phyloP scores from a whole-genome alignment of 2,797 vertebrate genomes.

The Decapterus maruadsi region DNA sequence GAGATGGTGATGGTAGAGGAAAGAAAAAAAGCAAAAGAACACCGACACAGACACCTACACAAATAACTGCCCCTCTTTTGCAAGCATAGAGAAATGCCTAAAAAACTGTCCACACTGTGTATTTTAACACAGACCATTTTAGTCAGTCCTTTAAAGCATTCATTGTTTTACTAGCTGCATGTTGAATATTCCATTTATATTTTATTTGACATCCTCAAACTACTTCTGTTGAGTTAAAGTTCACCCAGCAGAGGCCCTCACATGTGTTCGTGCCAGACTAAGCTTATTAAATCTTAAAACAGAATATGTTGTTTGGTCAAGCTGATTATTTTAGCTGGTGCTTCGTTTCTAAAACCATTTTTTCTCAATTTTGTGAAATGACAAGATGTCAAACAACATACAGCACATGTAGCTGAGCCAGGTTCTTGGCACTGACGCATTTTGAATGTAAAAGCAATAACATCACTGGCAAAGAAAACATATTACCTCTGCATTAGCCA shows the following conservation, averaged over 20 bases:
- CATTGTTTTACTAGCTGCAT: slow-evolving; percentile 68
- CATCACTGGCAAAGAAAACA: slow-evolving; percentile 44
- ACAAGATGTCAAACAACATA: slow-evolving; percentile 67
- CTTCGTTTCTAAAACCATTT: slow-evolving; percentile 26
- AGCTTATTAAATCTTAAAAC: slow-evolving; percentile 55
- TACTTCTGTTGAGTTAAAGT: slow-evolving; percentile 47
- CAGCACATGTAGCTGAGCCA: slow-evolving; percentile 48
- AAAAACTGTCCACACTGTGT: slow-evolving; percentile 1
- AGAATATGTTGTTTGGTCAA: slow-evolving; percentile 38
- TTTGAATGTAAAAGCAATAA: slow-evolving; percentile 42
- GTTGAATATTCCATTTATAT: slow-evolving; percentile 49
- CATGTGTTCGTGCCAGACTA: slow-evolving; percentile 39
- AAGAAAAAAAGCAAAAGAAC: not conserved
- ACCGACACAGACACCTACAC: not conserved
- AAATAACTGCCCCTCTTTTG: slow-evolving; percentile 11
- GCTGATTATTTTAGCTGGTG: slow-evolving; percentile 44
- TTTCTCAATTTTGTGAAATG: slow-evolving; percentile 31
- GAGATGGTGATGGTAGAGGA: not conserved
- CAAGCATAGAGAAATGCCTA: slow-evolving; percentile 26
- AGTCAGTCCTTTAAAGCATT: slow-evolving; percentile 36
- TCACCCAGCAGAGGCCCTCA: slow-evolving; percentile 35
- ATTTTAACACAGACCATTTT: slow-evolving; percentile 34
- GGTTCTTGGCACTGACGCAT: slow-evolving; percentile 44
- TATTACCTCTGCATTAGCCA: slow-evolving; percentile 20
- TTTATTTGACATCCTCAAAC: slow-evolving; percentile 66